Evolutionary conservation across 1,140 invertebrate species (phyloP).

Genomic region (Pseudachorutes palmiensis): DNA sequence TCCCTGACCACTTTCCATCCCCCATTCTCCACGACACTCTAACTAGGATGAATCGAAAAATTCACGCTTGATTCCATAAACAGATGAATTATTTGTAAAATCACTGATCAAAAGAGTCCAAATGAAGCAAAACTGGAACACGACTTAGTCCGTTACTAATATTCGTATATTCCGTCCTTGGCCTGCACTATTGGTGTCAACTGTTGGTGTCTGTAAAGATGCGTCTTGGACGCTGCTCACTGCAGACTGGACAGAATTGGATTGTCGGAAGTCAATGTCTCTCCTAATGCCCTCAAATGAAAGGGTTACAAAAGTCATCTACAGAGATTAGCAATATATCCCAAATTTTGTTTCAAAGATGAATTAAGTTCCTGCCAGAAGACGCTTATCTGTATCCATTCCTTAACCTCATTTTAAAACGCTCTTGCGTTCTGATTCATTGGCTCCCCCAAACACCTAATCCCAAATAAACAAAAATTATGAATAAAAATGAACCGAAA

Average conservation of each 20-base stretch:
- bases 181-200: not conserved
- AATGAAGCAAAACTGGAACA: not conserved
- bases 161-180: no score
- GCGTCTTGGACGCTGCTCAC: not conserved
- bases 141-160: no score
- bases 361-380: not conserved
- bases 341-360: not conserved
- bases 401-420: not conserved
- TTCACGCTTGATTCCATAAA: not conserved
- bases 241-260: not conserved
- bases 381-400: not conserved
- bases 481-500: not conserved
- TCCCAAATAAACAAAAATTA: no score
- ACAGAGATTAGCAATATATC: slow-evolving; percentile 7
- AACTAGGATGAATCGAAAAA: not conserved
- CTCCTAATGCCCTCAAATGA: not conserved
- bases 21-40: not conserved
- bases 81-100: not conserved
- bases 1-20: not conserved
- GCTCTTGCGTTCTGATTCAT: no score
- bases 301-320: not conserved
- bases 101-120: not conserved
- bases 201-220: not conserved
- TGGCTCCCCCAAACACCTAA: no score
- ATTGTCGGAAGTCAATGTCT: not conserved